Percentiles rank a stretch among this genome's conserved stretches.
These are phyloP conservation scores for Axinella damicornis DNA, from an alignment of 37 sponge, comb jelly and placozoan genomes.

Conservation along the genomic window DNA sequence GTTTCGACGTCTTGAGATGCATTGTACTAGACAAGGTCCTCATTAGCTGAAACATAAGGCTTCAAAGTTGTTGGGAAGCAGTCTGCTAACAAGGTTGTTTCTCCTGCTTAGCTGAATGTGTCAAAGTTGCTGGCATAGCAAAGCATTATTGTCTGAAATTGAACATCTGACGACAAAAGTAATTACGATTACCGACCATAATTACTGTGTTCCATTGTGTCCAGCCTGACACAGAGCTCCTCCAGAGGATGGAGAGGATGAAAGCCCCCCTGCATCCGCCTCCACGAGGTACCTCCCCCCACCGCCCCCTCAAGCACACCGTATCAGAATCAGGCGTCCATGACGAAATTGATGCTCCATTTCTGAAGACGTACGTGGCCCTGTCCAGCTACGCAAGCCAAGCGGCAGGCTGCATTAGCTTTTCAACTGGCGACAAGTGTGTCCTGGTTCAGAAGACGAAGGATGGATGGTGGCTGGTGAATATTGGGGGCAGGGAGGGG, in stretches of 20 bases:
- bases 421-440: constrained; percentile 58
- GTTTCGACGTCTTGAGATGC: too few relatives aligned
- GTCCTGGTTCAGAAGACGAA: constrained; percentile 28
- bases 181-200: too few relatives aligned
- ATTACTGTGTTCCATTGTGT: too few relatives aligned
- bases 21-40: too few relatives aligned
- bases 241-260: not conserved
- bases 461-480: constrained; percentile 69
- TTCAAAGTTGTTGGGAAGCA: too few relatives aligned
- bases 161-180: too few relatives aligned
- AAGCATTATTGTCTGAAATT: too few relatives aligned
- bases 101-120: too few relatives aligned
- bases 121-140: too few relatives aligned
- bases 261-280: constrained; percentile 9
- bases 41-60: too few relatives aligned
- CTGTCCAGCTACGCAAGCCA: constrained; percentile 42
- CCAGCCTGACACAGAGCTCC: too few relatives aligned
- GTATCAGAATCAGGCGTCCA: not conserved
- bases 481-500: constrained; percentile 59
- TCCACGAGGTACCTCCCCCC: constrained; percentile 2
- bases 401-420: constrained; percentile 56
- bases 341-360: not conserved
- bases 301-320: constrained; percentile 23
- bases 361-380: constrained; percentile 48
- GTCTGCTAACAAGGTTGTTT: too few relatives aligned